These are phyloP conservation scores for Cuniculus paca DNA, from an alignment of 2,797 vertebrate species.

Conservation along the genomic window DNA sequence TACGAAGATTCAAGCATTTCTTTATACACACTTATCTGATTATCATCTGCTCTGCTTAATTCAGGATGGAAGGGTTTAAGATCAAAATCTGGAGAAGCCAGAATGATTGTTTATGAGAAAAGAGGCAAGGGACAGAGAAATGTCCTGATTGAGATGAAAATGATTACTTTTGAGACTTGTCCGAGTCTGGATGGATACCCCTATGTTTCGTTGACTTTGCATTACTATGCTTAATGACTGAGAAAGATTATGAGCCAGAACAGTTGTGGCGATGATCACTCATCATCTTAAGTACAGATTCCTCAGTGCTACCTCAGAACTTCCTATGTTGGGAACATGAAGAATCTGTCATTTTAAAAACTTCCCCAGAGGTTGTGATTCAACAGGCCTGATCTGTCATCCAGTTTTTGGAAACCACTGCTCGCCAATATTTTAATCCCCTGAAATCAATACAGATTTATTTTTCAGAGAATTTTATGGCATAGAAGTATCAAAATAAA, in stretches of 20 bases:
- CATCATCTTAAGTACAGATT: background rate
- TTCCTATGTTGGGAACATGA: background rate
- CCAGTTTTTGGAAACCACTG: background rate
- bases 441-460: background rate
- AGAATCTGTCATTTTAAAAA: slow-evolving; percentile 17
- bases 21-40: background rate
- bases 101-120: background rate
- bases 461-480: background rate
- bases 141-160: background rate
- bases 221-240: background rate
- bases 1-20: background rate
- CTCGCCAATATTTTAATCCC: background rate
- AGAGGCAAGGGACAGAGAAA: background rate
- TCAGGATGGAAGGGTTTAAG: background rate
- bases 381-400: background rate
- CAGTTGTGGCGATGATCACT: background rate
- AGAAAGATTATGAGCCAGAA: background rate
- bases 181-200: background rate
- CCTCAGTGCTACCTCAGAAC: background rate
- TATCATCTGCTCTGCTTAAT: background rate
- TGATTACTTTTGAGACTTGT: background rate
- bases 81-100: background rate
- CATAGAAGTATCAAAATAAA: background rate
- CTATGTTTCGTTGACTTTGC: background rate
- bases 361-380: background rate